Conservation (phyloP, 2,113 vertebrate genomes). For the Microtus pennsylvanicus region DNA sequence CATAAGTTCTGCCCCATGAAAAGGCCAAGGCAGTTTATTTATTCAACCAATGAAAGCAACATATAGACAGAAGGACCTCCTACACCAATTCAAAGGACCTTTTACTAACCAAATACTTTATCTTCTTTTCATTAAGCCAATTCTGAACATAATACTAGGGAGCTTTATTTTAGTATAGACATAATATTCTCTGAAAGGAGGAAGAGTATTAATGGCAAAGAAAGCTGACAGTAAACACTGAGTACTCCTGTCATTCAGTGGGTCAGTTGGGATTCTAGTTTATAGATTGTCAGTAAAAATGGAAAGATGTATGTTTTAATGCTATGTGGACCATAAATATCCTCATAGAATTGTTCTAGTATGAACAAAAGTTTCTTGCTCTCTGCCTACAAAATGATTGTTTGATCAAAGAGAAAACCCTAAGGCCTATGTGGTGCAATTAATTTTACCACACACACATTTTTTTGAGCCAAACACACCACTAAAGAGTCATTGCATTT, state of each 20-base stretch:
- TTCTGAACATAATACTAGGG: not conserved
- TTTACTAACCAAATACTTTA: not conserved
- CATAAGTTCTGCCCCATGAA: too few species aligned
- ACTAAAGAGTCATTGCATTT: not conserved
- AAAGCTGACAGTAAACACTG: not conserved
- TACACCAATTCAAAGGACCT: too few species aligned
- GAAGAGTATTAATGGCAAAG: not conserved
- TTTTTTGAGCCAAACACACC: not conserved
- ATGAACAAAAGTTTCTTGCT: rapidly evolving
- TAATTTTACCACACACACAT: not conserved
- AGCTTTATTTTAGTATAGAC: not conserved
- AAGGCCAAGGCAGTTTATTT: too few species aligned
- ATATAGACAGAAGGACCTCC: too few species aligned
- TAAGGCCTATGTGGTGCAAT: not conserved
- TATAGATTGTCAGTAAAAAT: not conserved
- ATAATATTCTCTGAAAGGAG: not conserved
- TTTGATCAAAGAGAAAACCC: not conserved
- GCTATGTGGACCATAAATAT: not conserved
- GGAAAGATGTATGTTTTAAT: not conserved
- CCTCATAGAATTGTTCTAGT: not conserved
- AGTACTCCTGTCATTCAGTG: too few species aligned
- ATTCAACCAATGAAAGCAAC: too few species aligned
- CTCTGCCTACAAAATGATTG: not conserved
- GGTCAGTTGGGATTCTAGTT: not conserved
- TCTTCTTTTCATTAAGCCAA: not conserved